Base-by-base conservation (phyloP, 2,797 vertebrate genomes). In the Natrix natrix region DNA sequence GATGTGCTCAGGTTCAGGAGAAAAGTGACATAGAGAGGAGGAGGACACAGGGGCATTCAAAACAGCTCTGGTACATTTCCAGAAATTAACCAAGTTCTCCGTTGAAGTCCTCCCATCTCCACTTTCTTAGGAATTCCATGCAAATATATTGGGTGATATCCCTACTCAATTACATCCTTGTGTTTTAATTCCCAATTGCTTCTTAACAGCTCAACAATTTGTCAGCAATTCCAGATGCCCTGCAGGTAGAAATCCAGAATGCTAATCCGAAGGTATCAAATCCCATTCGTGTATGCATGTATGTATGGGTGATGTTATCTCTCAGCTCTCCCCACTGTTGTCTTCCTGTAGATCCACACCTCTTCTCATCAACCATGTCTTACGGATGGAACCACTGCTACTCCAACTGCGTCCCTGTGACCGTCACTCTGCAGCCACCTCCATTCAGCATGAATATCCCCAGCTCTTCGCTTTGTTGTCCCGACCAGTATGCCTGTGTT, bases 361-460 rank as follows among this genome's bases (percentile, higher is more conserved):
- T 14, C 74, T 43, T 48, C 43, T 48, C 14, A 1, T 10, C 54
- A 17, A 60, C 59, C 56, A 91, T 91, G 90, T 91, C 90, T 86
- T 86, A 26, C 28, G 56, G 56, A 91, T 60, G 56, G 37, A 91
- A 91, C 26, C 1, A 43, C 1, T 91, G 90, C 90, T 86, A 60
- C n/a, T 6, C 90, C 24, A 86, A 43, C 37, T 91, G 90, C 20
- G 37, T 56, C 17, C 7, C 32, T 37, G 48, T 26, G 2, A 86
- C 74, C 0, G 56, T 91, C 32, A 91, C 57, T 1, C 20, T 91
- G 17, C 90, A 91, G 14, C 90, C 90, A 52, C 90, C 90, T 28
- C 74, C 90, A 10, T 91, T 91, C 6, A 54, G 32, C 56, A 43
- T 91, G 74, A 91, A 7, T 74, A 86, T 86, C 56, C 90, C 90